Evolutionary conservation across 2,888 invertebrate species (phyloP).

Genomic region (Leucoptera coffeella): DNA sequence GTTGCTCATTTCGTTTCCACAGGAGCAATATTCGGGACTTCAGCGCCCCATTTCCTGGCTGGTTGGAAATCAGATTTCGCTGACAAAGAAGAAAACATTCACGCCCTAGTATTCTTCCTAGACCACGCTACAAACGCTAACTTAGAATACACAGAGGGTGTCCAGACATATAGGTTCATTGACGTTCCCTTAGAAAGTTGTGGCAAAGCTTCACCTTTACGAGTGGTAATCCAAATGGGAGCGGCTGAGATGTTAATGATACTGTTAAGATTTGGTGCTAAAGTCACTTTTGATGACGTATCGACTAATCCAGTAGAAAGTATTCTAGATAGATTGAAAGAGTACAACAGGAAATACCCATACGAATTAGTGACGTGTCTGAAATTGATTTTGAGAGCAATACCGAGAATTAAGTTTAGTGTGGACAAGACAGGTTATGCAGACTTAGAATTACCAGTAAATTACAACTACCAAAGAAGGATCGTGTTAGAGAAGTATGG

Average conservation of each 20-base stretch:
- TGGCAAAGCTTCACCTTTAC: constrained; percentile 64
- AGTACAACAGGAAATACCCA: constrained; percentile 58
- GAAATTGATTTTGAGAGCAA: constrained; percentile 59
- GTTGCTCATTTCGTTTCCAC: no score
- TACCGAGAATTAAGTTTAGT: constrained; percentile 52
- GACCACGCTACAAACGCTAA: constrained; percentile 66
- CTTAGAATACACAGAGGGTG: constrained; percentile 46
- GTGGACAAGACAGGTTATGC: constrained; percentile 21
- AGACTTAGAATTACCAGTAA: constrained; percentile 23
- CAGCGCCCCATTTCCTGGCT: constrained; percentile 74
- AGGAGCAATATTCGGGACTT: constrained; percentile 76
- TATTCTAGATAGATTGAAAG: constrained; percentile 58
- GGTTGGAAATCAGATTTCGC: constrained; percentile 85
- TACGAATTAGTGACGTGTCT: constrained; percentile 66
- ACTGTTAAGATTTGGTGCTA: constrained; percentile 67
- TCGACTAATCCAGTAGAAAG: constrained; percentile 59
- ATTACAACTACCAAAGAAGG: constrained; percentile 40
- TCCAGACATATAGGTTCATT: constrained; percentile 53
- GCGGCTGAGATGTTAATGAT: constrained; percentile 70
- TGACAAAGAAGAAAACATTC: constrained; percentile 70
- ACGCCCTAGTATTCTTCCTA: constrained; percentile 70
- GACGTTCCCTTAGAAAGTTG: constrained; percentile 81
- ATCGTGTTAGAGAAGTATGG: constrained; percentile 31
- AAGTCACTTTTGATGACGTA: constrained; percentile 49
- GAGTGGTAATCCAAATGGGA: constrained; percentile 69